Conservation (phyloP, 2,113 vertebrate species). For the Upupa epops region DNA sequence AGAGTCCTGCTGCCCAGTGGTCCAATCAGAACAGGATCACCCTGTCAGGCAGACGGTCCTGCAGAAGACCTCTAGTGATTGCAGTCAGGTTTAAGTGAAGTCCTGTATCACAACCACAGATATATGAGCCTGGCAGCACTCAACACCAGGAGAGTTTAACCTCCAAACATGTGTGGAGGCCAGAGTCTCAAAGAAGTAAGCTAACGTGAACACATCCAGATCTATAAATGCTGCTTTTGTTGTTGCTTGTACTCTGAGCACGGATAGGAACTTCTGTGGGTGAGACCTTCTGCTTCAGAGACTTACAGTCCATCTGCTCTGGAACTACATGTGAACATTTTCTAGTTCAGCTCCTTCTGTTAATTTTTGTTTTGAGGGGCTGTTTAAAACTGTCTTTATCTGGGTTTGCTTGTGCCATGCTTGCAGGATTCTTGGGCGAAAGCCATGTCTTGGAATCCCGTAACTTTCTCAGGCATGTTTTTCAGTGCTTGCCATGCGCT, state of each 20-base stretch:
- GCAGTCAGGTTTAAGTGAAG: not conserved
- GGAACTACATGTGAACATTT: slow-evolving; percentile 50
- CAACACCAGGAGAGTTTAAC: not conserved
- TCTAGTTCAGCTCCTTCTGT: slow-evolving; percentile 67
- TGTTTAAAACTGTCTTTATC: slow-evolving; percentile 59
- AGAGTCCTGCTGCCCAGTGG: accelerated
- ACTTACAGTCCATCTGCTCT: slow-evolving; percentile 66
- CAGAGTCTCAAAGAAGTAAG: not conserved
- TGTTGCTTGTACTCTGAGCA: slow-evolving; percentile 26
- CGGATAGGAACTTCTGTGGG: slow-evolving; percentile 58
- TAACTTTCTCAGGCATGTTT: slow-evolving; percentile 46
- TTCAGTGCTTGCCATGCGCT: not conserved
- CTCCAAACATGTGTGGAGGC: not conserved
- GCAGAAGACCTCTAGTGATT: not conserved
- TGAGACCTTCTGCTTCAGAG: slow-evolving; percentile 68
- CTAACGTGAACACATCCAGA: not conserved
- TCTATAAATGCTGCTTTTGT: slow-evolving; percentile 11
- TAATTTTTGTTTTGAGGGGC: slow-evolving; percentile 52
- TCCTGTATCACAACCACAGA: not conserved
- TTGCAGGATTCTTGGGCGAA: slow-evolving; percentile 59
- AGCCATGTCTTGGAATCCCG: slow-evolving; percentile 59
- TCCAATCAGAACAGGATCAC: not conserved
- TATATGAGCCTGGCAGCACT: not conserved
- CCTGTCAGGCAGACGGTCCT: not conserved
- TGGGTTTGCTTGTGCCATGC: slow-evolving; percentile 40